These are phyloP conservation scores for Oplegnathus fasciatus DNA, from an alignment of 2,113 vertebrate genomes.

Conservation along the genomic window DNA sequence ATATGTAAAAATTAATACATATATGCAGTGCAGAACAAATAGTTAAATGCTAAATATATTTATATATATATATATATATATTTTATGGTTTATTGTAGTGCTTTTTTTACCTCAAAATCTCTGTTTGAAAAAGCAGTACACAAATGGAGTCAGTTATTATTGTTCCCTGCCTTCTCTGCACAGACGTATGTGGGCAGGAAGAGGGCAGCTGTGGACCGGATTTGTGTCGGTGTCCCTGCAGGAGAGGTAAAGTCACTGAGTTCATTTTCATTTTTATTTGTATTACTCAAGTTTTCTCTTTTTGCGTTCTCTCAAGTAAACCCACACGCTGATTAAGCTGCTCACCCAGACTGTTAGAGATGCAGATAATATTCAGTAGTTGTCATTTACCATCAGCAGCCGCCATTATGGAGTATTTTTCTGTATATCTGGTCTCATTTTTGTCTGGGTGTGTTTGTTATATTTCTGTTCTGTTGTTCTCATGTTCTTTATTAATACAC, in stretches of 20 bases:
- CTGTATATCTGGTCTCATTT: background rate
- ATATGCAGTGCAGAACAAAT: background rate
- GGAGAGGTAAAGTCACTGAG: conserved; percentile 89
- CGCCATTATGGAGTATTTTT: background rate
- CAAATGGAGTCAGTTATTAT: background rate
- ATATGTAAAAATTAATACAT: background rate
- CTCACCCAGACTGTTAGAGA: background rate
- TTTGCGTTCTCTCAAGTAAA: background rate
- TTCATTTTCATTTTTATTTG: conserved; percentile 17
- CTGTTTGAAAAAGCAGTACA: background rate
- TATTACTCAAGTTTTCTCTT: background rate
- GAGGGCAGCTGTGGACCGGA: conserved; percentile 92
- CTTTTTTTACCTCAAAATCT: background rate
- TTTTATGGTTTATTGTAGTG: background rate
- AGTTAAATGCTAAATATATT: background rate
- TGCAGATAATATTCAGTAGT: background rate
- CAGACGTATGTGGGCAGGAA: conserved; percentile 90
- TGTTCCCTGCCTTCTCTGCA: conserved; percentile 54
- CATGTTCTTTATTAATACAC: background rate
- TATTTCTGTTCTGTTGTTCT: background rate
- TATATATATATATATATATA: too few relatives aligned
- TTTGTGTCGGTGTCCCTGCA: conserved; percentile 93
- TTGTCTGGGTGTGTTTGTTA: background rate
- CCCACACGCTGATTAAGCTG: background rate
- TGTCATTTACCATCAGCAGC: background rate